phyloP scores from a whole-genome alignment of 2,888 invertebrate species.

The Drosophila testacea region DNA sequence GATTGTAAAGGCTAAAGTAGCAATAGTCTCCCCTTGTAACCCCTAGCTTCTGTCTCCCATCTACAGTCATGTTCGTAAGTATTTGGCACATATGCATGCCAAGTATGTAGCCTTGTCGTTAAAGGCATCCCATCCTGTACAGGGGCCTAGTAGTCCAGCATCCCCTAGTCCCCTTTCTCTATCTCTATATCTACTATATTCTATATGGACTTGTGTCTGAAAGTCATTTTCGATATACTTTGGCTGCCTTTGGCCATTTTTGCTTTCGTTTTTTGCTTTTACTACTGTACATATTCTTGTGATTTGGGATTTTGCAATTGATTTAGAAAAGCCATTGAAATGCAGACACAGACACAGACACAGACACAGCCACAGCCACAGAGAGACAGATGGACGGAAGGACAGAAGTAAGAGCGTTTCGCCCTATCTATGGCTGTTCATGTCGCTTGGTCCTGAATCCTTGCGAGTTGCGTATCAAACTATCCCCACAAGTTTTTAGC shows the following conservation, averaged over 20 bases:
- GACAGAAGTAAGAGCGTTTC: slow-evolving; percentile 4
- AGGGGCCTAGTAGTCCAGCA: not conserved
- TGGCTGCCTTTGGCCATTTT: slow-evolving; percentile 44
- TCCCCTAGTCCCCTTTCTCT: not conserved
- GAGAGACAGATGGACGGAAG: not conserved
- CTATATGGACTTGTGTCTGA: slow-evolving; percentile 12
- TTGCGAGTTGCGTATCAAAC: slow-evolving; percentile 6
- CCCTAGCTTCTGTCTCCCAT: not conserved
- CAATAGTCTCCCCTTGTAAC: slow-evolving; percentile 11
- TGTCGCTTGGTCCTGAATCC: slow-evolving; percentile 1
- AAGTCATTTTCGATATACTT: slow-evolving; percentile 46
- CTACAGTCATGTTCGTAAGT: not conserved
- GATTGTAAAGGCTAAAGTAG: slow-evolving; percentile 73
- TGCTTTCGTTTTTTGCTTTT: slow-evolving; percentile 24
- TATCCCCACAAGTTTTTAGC: slow-evolving; percentile 2
- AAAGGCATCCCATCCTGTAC: slow-evolving; percentile 24
- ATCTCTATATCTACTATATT: not conserved
- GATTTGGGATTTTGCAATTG: slow-evolving; percentile 60
- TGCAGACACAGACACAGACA: slow-evolving; percentile 25
- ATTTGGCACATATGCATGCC: slow-evolving; percentile 32
- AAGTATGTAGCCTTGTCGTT: slow-evolving; percentile 25
- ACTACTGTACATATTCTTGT: slow-evolving; percentile 37
- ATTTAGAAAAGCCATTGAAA: slow-evolving; percentile 56
- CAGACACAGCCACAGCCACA: not conserved
- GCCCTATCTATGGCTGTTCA: not conserved